Base-by-base conservation (phyloP, 2,888 invertebrate species). In the Yponomeuta cagnagella region DNA sequence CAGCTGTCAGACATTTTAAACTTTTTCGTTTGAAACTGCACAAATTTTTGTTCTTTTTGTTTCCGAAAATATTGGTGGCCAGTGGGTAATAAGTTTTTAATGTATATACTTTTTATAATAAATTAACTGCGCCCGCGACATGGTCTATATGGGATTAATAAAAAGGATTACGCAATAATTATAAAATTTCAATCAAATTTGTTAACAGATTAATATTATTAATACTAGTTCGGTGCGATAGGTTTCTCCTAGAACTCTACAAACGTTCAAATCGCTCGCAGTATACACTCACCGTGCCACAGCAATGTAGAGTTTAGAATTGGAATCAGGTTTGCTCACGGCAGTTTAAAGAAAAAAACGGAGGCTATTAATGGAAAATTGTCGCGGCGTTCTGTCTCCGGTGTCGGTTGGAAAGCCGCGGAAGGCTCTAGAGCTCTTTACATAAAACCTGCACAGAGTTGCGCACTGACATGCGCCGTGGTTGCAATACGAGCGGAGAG, bases 291-390 rank as follows among this genome's bases (percentile, higher is more conserved):
- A 33, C 33, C 33, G 43, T 43, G 43, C 43, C 5, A 43, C 6
- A 43, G 52, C 52, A 58, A 15, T 58, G 15, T 58, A 58, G 52
- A 58, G 52, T 58, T 58, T 58, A 58, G 52, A 5, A 58, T 58
- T 15, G 52, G 15, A 58, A 58, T 58, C 52, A 58, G 52, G 52
- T 58, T 58, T 58, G 52, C 52, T 15, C 15, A 15, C 52, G 52
- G 52, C 52, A 58, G 52, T 15, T 58, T 12, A 58, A 15, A 58
- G 52, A 58, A 58, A 58, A 58, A 58, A 58, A 15, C 52, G 5
- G 3, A 72, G 73, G 71, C 74, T 74, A 74, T 75, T 78, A 79
- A 80, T 80, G 81, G 83, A 82, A 82, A 82, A 80, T 80, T 77
- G 79, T 80, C 77, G 33, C 33, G 33, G 65, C 65, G 12, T 30